Base-by-base conservation (phyloP, 2,113 vertebrate genomes). In the Rhadina sibilatrix region DNA sequence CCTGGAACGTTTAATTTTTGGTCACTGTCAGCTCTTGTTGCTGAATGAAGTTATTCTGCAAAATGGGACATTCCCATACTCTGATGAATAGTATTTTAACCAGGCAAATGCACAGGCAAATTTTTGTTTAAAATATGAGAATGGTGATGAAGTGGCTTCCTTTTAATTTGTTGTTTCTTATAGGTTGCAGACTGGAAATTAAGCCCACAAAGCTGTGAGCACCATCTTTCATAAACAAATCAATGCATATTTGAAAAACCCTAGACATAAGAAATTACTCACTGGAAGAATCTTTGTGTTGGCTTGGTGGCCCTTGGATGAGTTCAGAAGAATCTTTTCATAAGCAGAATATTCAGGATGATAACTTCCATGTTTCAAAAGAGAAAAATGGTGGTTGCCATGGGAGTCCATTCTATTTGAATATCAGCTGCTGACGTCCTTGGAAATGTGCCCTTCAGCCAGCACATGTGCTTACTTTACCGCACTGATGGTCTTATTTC, bases 371-470 rank as follows among this genome's bases (percentile, higher is more conserved):
- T 89, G 16, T 78, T 94, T 93, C 68, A 56, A 87, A 90, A 79
- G 74, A 71, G 59, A 91, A 83, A 77, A 95, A 61, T 3, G 69
- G 74, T 76, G 37, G 54, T 90, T 90, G 57, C 49, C 33, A 49
- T 66, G 53, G 50, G 37, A 89, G n/a, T 91, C 38, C 50, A 40
- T 87, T 72, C 57, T 16, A 47, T 83, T 63, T 96, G 78, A 93
- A 30, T 91, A 89, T 79, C 50, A 82, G 54, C 65, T 82, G n/a
- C n/a, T 87, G 53, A 71, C 0, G 5, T 72, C 63, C 75, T 95
- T 96, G 87, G 68, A 83, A 93, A 83, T 76, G 28, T 59, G 50
- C 54, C 84, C 70, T 94, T 93, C 81, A 83, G n/a, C n/a, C 37
- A 65, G 69, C 1, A 0, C 63, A 83, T 5, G 25, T 80, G 87